Conservation (phyloP, 2,888 invertebrate species). For the Ennomos fuscantarius region DNA sequence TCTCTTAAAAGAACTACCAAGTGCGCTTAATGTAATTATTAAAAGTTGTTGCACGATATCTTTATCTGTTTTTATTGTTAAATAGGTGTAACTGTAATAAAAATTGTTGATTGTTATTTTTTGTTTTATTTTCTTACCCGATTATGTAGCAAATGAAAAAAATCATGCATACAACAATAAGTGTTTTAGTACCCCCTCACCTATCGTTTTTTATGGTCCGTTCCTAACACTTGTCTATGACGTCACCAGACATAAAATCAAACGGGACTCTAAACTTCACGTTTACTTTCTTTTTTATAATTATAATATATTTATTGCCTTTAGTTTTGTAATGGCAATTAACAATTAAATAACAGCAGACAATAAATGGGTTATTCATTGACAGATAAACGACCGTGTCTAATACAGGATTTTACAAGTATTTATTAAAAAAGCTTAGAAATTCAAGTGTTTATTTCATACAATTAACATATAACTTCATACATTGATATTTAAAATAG, state of each 20-base stretch:
- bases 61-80: slow-evolving; percentile 53
- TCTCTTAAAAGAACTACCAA: slow-evolving; percentile 53
- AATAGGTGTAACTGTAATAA: slow-evolving; percentile 37
- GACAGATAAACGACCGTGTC: background rate
- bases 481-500: slow-evolving; percentile 84
- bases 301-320: too few relatives aligned
- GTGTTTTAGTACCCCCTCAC: background rate
- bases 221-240: too few relatives aligned
- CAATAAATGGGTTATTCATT: background rate
- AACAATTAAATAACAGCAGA: too few relatives aligned
- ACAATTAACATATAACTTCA: slow-evolving; percentile 79
- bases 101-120: slow-evolving; percentile 50
- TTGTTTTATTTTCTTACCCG: slow-evolving; percentile 43
- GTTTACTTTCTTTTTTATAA: too few relatives aligned
- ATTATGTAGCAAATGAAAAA: slow-evolving; percentile 18
- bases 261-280: too few relatives aligned
- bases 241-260: too few relatives aligned
- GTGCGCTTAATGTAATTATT: slow-evolving; percentile 62
- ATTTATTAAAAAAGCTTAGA: slow-evolving; percentile 18
- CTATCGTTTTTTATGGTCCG: too few relatives aligned
- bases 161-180: background rate
- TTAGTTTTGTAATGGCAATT: too few relatives aligned
- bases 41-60: slow-evolving; percentile 48
- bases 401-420: background rate
- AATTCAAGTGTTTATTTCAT: slow-evolving; percentile 69